phyloP scores from a whole-genome alignment of 2,797 vertebrate species.

The Euphonia xanthogaster region DNA sequence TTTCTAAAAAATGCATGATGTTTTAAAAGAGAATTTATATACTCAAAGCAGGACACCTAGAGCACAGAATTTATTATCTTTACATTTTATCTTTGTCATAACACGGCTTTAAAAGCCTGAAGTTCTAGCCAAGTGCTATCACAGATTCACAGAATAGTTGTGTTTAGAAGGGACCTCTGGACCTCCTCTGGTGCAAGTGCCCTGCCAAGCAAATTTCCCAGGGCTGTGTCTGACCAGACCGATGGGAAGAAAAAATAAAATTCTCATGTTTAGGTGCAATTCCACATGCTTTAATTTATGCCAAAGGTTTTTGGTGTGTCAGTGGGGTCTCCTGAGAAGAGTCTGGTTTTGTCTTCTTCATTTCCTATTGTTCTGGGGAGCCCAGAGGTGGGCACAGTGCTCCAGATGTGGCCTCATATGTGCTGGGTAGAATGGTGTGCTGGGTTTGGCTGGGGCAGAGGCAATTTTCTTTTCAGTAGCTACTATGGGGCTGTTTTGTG shows the following conservation, averaged over 20 bases:
- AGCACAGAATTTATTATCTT: not conserved
- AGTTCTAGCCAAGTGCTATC: not conserved
- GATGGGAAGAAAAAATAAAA: too few relatives aligned
- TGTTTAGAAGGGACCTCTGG: not conserved
- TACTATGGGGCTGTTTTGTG: not conserved
- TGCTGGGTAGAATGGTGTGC: not conserved
- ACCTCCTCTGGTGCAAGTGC: not conserved
- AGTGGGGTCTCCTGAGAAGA: not conserved
- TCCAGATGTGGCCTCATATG: not conserved
- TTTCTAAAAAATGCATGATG: rapidly evolving
- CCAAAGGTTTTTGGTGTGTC: not conserved
- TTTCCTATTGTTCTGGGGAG: not conserved
- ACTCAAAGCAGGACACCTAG: not conserved
- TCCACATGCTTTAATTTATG: not conserved
- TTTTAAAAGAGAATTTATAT: not conserved
- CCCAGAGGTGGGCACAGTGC: not conserved
- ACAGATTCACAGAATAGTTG: not conserved
- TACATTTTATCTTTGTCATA: not conserved
- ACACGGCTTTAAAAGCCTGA: not conserved
- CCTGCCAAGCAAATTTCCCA: not conserved
- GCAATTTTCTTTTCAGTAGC: not conserved
- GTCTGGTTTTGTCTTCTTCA: not conserved
- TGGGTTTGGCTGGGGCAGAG: not conserved
- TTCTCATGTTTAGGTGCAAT: not conserved
- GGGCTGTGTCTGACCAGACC: not conserved